Evolutionary conservation across 2,888 invertebrate genomes (phyloP), one percentile per base, ranked within the genome.

Genomic region (Morpho helenor): DNA sequence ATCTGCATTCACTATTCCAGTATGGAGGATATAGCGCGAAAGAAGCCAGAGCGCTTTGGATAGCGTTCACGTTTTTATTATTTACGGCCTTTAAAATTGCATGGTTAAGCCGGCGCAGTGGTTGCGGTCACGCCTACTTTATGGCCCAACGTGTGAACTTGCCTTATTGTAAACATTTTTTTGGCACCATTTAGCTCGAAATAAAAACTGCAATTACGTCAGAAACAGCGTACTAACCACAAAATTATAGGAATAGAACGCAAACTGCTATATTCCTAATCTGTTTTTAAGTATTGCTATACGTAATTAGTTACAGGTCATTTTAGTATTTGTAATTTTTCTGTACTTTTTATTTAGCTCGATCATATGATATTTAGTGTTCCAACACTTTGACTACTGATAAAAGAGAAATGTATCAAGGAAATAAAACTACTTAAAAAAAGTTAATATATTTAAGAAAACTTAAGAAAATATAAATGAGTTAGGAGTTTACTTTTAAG

Each of bases 71-170:
- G 80, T 79, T 82, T 87, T 82, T 84, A 88, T 90, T 89, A 90
- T 89, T 90, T 89, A 90, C 80, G 87, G 83, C 84, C 85, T 85
- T 89, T 87, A 87, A 89, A 89, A 89, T 89, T 88, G 87, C 89
- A 86, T 76, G 84, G 82, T 80, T 81, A 84, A 82, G 82, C 85
- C 80, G 76, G 82, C 79, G 80, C 84, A 80, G 85, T 81, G 82
- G 85, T 80, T 87, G 89, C 73, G 88, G 87, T 84, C 76, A 81
- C 86, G 81, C 85, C 84, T 84, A 79, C 80, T 89, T 88, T 88
- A 88, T 85, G 77, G 79, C 74, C 77, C 2, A 42, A 80, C 74
- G 80, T 81, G 79, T 81, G 82, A 83, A 84, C 80, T 80, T 81
- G 76, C 80, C 79, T 81, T 82, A 80, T 76, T 76, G 79, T 55